Evolutionary conservation across 2,888 invertebrate species (phyloP), one percentile per base, ranked within the genome.

Genomic region (Ichneumoninae sp.): DNA sequence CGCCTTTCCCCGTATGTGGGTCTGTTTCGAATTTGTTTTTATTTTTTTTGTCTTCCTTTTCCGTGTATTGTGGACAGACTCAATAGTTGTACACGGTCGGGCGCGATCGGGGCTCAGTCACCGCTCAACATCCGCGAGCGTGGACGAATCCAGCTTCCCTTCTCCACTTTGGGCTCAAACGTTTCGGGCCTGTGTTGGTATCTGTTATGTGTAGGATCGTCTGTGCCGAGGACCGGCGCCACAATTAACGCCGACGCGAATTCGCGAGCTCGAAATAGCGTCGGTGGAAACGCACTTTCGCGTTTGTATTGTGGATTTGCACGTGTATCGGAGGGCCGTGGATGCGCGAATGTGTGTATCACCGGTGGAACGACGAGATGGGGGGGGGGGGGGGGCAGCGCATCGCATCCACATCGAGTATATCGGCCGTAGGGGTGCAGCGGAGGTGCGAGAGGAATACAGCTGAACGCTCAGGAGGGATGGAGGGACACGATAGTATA

Each of bases 211-310:
- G 33, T 52, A 33, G 74, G 70, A 76, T 80, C 80, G 77, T 69
- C 74, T 77, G 62, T 22, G 19, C 65, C 74, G 74, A 66, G 70
- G 52, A 77, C 80, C 80, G 83, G 83, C 83, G 80, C 77, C 83
- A 83, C 83, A 85, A 85, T 85, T 85, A 85, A 85, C 85, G 80
- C 85, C 77, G 60, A 80, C 80, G 80, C 80, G 83, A 79, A 40
- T 82, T 74, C 69, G 78, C 78, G 69, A 52, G 66, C 76, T 36
- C 52, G 76, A 66, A 54, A 76, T 66, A 72, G 57, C 74, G 69
- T 57, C 76, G 80, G 82, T 82, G 80, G 44, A 85, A 85, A 85
- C 82, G 85, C 82, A 82, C 85, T 82, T 82, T 72, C 76, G 33
- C 69, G 57, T 83, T 77, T 66, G 57, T 57, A 47, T 62, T 62